Base-by-base conservation (phyloP, 37 sponge, comb jelly and placozoan genomes). In the Dysidea cf. avara region DNA sequence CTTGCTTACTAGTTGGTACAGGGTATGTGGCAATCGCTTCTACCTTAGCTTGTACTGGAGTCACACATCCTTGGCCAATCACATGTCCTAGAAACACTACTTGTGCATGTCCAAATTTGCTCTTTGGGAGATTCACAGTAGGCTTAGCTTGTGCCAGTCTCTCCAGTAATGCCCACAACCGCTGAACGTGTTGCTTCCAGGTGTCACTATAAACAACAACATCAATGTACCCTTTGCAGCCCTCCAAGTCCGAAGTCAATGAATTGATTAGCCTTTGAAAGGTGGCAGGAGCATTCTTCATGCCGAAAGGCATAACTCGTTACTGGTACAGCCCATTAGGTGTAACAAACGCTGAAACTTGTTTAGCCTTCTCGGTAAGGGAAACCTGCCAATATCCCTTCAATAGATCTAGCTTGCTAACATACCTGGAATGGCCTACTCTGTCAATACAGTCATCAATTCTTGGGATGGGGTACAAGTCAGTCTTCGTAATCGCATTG, bases 51-150 rank as follows among this genome's bases (percentile, higher is more conserved):
- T 22, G 68, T 20, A 48, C 68, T 21, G 68, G 69, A 18, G 17
- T 29, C 32, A 68, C 2, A 4, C 6, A 17, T 5, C 52, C 28
- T 4, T 32, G 53, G 28, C 69, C 74, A 28, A 72, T 58, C 31
- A 60, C 57, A 60, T 72, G 74, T 3, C 69, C 69, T 2, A 68
- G 30, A 11, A 47, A 50, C 3, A n/a, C 21, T 17, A 68, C 54
- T 3, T 9, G 49, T 3, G 2, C 46, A 3, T 52, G 17, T 53
- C 29, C 69, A 50, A 68, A 68, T 17, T 53, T 26, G 69, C 69
- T 47, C 69, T 68, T 68, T 6, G 21, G 0, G 16, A 51, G 52
- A 4, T 0, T 68, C 26, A 68, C 5, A 5, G 52, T 53, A 28
- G 46, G 53, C 25, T 52, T 52, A 0, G 53, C 49, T 31, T 4